These are phyloP conservation scores for Morpho achilles DNA, from an alignment of 2,888 invertebrate species.

Conservation along the genomic window DNA sequence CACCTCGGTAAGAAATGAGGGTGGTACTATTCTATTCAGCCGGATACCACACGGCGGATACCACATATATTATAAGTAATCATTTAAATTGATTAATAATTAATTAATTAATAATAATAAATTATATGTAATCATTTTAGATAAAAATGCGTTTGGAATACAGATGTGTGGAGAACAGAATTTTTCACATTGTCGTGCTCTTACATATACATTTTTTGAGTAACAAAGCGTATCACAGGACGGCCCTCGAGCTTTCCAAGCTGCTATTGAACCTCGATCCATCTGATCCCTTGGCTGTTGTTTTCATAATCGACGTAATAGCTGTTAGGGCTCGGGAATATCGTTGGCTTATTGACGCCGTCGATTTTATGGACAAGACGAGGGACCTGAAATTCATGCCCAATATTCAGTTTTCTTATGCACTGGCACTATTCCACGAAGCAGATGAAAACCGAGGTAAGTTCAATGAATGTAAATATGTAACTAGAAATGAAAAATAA, in stretches of 20 bases:
- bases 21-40: no score
- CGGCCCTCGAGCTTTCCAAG: conserved; percentile 92
- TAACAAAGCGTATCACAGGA: conserved; percentile 89
- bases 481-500: neutral
- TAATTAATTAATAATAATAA: no score
- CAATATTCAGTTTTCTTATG: conserved; percentile 51
- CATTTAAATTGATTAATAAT: no score
- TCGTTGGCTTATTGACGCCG: conserved; percentile 79
- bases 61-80: no score
- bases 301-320: conserved; percentile 88
- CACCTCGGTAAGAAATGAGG: no score
- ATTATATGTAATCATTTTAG: conserved; percentile 37
- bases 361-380: conserved; percentile 37
- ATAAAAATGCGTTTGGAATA: conserved; percentile 46
- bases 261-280: conserved; percentile 87
- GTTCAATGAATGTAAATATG: conserved; percentile 22
- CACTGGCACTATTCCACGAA: conserved; percentile 50
- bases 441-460: conserved; percentile 37
- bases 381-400: conserved; percentile 41
- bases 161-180: conserved; percentile 48
- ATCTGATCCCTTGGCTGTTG: conserved; percentile 85
- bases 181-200: conserved; percentile 82
- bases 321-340: conserved; percentile 87
- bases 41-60: no score
- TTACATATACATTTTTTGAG: conserved; percentile 87